Evolutionary conservation across 1,140 invertebrate species (phyloP), one percentile per base, ranked within the genome.

Genomic region (Drosophila nebulosa): DNA sequence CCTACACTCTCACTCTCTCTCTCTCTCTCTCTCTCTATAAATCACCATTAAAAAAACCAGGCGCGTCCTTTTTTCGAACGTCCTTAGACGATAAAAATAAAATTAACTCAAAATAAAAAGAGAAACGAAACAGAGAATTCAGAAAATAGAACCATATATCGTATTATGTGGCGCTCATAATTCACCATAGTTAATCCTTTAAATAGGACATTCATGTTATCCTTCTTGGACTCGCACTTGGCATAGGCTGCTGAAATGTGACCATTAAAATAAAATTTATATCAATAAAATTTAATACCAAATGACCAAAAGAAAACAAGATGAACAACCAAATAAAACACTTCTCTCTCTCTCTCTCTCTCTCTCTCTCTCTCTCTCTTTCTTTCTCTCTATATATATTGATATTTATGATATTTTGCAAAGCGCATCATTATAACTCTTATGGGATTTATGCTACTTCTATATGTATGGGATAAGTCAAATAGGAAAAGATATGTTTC

Each of bases 201-300:
- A 89, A 89, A 89, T 89, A 89, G 84, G 84, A 89, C 85, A 85
- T 89, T 89, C 76, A 71, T 90, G 84, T 89, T 89, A 89, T 89
- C 84, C 84, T 36, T 36, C 73, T n/a, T 4, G 6, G 30, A 4
- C 21, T n/a, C 3, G 6, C 16, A 4, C 21, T 30, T 16, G 21
- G 42, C 10, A 10, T 27, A 50, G n/a, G 27, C 71, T 55, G 52
- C 50, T 69, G 61, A 81, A 78, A 76, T 68, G 72, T 67, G 85
- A 57, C 84, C 84, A 89, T 89, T 89, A 89, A 89, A 89, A 89
- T 78, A 72, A 74, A 89, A 89, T 89, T 89, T 89, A 89, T 89
- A 79, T 79, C 84, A 77, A 79, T 79, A 79, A 78, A 79, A 73
- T 79, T 73, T 79, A 76, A 77, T 79, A 73, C 75, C 52, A 30